Conservation (phyloP, 2,113 vertebrate genomes). For the Shinisaurus crocodilurus region DNA sequence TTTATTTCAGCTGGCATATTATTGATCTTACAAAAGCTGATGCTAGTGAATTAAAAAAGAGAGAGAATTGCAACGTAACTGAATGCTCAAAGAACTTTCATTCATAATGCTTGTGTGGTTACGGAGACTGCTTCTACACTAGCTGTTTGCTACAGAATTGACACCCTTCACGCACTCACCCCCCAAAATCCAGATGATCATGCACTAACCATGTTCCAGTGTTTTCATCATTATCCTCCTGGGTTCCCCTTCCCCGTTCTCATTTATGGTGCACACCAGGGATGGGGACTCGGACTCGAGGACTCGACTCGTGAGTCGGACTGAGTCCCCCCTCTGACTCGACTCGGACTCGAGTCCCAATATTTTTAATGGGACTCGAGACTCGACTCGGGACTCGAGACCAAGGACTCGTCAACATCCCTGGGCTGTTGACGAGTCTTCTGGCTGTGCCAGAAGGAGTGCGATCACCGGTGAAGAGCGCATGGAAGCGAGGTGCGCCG, state of each 20-base stretch:
- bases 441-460: too few species aligned
- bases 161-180: not conserved
- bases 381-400: too few species aligned
- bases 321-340: too few species aligned
- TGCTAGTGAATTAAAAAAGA: not conserved
- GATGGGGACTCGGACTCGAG: too few species aligned
- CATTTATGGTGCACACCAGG: not conserved
- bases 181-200: not conserved
- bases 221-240: not conserved
- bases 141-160: not conserved
- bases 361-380: too few species aligned
- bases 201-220: not conserved
- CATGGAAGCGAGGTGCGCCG: too few species aligned
- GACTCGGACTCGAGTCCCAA: too few species aligned
- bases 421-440: too few species aligned
- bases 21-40: slow-evolving; percentile 16
- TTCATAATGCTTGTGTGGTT: not conserved
- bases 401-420: too few species aligned
- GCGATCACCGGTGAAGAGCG: too few species aligned
- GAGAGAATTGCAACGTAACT: not conserved
- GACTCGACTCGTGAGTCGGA: too few species aligned
- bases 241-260: not conserved
- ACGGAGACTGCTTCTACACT: not conserved
- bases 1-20: slow-evolving; percentile 1
- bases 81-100: not conserved